Evolutionary conservation across 1,140 invertebrate genomes (phyloP).

Genomic region (Lepeophtheirus salmonis): DNA sequence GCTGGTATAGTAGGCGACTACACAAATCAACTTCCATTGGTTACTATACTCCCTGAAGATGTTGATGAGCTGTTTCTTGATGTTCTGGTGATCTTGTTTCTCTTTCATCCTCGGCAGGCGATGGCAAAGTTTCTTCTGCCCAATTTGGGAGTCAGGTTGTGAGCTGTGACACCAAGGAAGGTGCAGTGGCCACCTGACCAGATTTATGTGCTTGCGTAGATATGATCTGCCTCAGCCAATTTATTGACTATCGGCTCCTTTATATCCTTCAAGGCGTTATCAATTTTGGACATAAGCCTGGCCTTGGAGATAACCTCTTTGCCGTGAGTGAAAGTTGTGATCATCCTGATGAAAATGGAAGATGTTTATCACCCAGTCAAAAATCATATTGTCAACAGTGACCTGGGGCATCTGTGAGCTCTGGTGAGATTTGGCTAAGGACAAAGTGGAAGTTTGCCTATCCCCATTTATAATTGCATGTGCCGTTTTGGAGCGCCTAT

Average conservation of each 20-base stretch:
- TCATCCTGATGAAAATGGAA: background rate
- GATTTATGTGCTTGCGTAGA: background rate
- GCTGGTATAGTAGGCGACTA: background rate
- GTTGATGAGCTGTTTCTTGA: background rate
- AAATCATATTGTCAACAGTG: background rate
- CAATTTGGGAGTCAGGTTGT: background rate
- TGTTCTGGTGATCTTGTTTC: background rate
- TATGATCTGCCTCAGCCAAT: background rate
- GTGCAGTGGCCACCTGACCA: background rate
- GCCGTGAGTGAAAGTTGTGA: background rate
- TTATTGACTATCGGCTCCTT: background rate
- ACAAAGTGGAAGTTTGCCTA: background rate
- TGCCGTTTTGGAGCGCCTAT: background rate
- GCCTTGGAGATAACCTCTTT: background rate
- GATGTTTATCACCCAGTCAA: background rate
- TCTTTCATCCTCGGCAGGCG: background rate
- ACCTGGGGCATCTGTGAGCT: background rate
- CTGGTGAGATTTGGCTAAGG: background rate
- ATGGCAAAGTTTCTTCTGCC: background rate
- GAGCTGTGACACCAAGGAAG: background rate
- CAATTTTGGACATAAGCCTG: background rate
- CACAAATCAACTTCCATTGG: background rate
- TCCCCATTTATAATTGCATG: background rate
- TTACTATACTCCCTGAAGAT: background rate
- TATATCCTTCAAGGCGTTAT: background rate